phyloP scores from a whole-genome alignment of 2,888 invertebrate genomes.

The Escarpia spicata region DNA sequence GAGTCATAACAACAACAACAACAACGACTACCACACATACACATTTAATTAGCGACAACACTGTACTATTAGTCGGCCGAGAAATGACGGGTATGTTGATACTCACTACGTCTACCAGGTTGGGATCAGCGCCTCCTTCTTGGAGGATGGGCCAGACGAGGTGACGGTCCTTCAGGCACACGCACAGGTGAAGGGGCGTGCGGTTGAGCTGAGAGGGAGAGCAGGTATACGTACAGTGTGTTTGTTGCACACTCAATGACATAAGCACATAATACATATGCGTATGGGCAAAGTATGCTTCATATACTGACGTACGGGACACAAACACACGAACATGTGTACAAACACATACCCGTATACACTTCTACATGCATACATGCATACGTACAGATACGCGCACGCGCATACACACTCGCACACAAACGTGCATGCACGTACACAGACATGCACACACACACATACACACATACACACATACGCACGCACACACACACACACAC shows the following conservation, averaged over 20 bases:
- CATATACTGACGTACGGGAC: neutral
- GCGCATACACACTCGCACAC: neutral
- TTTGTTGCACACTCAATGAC: no score
- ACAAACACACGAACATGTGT: neutral
- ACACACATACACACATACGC: neutral
- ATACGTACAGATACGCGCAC: neutral
- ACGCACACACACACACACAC: neutral
- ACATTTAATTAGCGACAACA: no score
- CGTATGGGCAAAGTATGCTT: neutral
- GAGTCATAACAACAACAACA: neutral
- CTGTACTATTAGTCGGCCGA: neutral
- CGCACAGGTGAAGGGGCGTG: slow-evolving; percentile 59
- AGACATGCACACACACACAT: neutral
- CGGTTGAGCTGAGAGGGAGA: slow-evolving; percentile 46
- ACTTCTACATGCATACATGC: neutral
- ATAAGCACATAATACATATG: neutral
- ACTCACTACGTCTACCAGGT: slow-evolving; percentile 57
- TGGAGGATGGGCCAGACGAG: slow-evolving; percentile 49
- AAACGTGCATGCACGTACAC: neutral
- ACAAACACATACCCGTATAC: neutral
- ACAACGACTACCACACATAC: neutral
- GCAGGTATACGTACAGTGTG: neutral
- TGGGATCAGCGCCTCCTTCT: slow-evolving; percentile 50
- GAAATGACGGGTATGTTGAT: no score
- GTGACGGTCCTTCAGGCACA: slow-evolving; percentile 51